Percentiles rank a stretch among this genome's conserved stretches.
Conservation (phyloP, 2,888 invertebrate genomes). For the Selenia dentaria region DNA sequence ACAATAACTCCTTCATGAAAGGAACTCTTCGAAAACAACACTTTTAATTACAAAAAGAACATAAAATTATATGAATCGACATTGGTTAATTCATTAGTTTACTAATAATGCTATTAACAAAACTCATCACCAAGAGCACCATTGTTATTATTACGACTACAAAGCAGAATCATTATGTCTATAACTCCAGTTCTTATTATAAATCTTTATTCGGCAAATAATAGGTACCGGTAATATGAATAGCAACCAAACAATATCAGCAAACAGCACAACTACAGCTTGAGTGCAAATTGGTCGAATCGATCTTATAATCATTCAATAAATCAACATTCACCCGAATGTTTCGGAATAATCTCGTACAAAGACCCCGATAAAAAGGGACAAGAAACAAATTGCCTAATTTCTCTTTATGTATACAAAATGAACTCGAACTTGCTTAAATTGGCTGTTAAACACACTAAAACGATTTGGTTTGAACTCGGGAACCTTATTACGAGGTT, state of each 20-base stretch:
- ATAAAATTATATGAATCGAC: too few species aligned
- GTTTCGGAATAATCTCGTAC: slow-evolving; percentile 49
- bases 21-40: too few species aligned
- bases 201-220: slow-evolving; percentile 26
- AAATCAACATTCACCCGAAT: slow-evolving; percentile 42
- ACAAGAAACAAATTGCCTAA: slow-evolving; percentile 71
- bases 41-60: too few species aligned
- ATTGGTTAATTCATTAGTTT: too few species aligned
- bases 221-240: slow-evolving; percentile 24
- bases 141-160: too few species aligned
- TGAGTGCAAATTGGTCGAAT: slow-evolving; percentile 39
- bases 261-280: too few species aligned
- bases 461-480: slow-evolving; percentile 66
- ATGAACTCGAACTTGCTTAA: slow-evolving; percentile 66
- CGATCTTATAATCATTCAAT: slow-evolving; percentile 43
- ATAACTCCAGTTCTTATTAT: too few species aligned
- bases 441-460: slow-evolving; percentile 71
- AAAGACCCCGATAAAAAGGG: slow-evolving; percentile 57
- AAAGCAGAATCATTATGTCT: too few species aligned
- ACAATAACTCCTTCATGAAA: too few species aligned
- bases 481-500: slow-evolving; percentile 67
- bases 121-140: too few species aligned
- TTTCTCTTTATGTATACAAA: slow-evolving; percentile 71
- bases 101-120: too few species aligned
- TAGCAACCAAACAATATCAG: slow-evolving; percentile 30